Conservation (phyloP, 2,888 invertebrate genomes). For the Lochmaea capreae region DNA sequence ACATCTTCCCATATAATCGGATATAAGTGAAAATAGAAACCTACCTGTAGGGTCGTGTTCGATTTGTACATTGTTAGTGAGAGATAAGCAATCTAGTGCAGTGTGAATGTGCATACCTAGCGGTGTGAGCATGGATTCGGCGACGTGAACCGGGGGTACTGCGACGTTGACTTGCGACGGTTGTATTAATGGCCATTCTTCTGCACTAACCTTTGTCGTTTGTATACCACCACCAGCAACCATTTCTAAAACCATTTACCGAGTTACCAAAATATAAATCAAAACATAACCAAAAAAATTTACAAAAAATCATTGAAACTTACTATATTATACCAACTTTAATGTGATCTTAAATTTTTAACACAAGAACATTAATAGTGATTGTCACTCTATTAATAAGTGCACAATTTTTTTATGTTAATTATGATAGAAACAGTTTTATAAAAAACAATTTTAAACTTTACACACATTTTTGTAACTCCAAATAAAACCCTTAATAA, state of each 20-base stretch:
- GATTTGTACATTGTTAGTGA: constrained; percentile 33
- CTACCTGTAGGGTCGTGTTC: constrained; percentile 20
- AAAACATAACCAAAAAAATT: not conserved
- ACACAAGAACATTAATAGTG: too few relatives aligned
- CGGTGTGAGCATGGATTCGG: constrained; percentile 82
- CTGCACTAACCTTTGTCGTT: constrained; percentile 69
- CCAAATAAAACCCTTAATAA: too few relatives aligned
- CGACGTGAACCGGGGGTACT: constrained; percentile 78
- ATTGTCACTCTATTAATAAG: too few relatives aligned
- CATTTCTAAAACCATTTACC: constrained; percentile 54
- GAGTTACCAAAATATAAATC: constrained; percentile 4
- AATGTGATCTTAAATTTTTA: too few relatives aligned
- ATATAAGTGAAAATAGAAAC: constrained; percentile 15
- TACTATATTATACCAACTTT: too few relatives aligned
- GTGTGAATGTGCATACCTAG: constrained; percentile 69
- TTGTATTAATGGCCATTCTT: constrained; percentile 73
- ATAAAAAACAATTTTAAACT: too few relatives aligned
- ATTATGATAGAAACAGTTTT: too few relatives aligned
- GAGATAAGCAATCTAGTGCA: constrained; percentile 35
- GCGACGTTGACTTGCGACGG: constrained; percentile 81
- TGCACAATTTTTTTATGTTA: too few relatives aligned
- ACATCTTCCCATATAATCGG: constrained; percentile 15
- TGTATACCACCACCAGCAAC: constrained; percentile 64
- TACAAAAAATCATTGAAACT: constrained; percentile 25
- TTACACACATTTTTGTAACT: too few relatives aligned